Evolutionary conservation across 2,888 invertebrate genomes (phyloP).

Genomic region (Mythimna loreyi): DNA sequence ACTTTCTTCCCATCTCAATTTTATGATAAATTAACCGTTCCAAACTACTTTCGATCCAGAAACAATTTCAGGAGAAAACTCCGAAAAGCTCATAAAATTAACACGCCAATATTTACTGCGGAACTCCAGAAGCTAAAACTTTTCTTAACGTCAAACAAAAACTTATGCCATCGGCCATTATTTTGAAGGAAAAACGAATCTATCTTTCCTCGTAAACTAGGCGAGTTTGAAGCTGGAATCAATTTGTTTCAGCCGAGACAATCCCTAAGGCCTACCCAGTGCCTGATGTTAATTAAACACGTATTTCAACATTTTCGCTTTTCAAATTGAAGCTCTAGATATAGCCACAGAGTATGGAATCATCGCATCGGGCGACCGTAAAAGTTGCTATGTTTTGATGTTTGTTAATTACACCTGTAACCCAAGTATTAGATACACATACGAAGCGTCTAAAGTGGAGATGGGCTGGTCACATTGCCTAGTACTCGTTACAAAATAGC

Average conservation of each 20-base stretch:
- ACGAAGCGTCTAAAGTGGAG: no score
- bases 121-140: slow-evolving; percentile 4
- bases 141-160: slow-evolving; percentile 23
- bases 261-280: slow-evolving; percentile 23
- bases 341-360: background rate
- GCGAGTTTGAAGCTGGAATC: slow-evolving; percentile 27
- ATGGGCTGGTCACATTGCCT: no score
- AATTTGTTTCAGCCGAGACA: slow-evolving; percentile 30
- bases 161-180: slow-evolving; percentile 32
- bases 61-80: slow-evolving; percentile 17
- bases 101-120: slow-evolving; percentile 35
- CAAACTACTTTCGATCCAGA: slow-evolving; percentile 8
- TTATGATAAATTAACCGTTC: slow-evolving; percentile 25
- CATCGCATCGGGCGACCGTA: no score
- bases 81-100: slow-evolving; percentile 27
- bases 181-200: slow-evolving; percentile 33
- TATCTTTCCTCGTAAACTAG: slow-evolving; percentile 26
- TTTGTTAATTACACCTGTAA: no score
- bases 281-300: slow-evolving; percentile 51
- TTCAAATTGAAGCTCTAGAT: slow-evolving; percentile 13
- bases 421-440: no score
- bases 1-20: slow-evolving; percentile 23
- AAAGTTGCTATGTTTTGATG: no score
- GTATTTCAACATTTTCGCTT: slow-evolving; percentile 57
- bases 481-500: no score